Evolutionary conservation across 1,140 invertebrate species (phyloP).

Genomic region (Pogonomyrmex barbatus): DNA sequence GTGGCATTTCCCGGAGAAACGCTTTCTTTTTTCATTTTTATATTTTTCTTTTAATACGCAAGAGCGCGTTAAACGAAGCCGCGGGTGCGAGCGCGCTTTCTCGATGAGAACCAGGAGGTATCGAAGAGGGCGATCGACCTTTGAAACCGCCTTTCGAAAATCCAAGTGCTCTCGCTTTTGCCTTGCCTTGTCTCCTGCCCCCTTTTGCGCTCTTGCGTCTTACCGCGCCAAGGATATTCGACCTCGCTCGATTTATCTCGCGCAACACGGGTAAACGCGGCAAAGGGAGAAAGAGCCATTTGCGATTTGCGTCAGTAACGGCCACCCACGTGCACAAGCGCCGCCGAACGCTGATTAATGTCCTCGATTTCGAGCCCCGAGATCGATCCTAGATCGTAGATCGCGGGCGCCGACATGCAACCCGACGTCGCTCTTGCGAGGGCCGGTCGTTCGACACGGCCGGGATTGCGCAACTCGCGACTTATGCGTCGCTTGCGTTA

Average conservation of each 20-base stretch:
- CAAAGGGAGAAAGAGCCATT: slow-evolving; percentile 62
- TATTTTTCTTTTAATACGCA: background rate
- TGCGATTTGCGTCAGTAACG: slow-evolving; percentile 75
- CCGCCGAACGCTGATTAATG: slow-evolving; percentile 75
- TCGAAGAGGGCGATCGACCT: slow-evolving; percentile 70
- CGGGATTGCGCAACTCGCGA: slow-evolving; percentile 64
- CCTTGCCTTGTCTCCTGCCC: slow-evolving; percentile 3
- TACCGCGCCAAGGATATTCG: slow-evolving; percentile 50
- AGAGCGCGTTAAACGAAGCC: background rate
- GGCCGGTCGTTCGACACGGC: slow-evolving; percentile 60
- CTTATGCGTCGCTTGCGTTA: slow-evolving; percentile 45
- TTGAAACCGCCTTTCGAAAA: slow-evolving; percentile 74
- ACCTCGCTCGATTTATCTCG: slow-evolving; percentile 73
- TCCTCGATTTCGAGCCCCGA: slow-evolving; percentile 70
- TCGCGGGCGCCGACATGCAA: slow-evolving; percentile 68
- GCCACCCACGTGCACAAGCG: slow-evolving; percentile 71
- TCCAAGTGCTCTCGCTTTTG: slow-evolving; percentile 57
- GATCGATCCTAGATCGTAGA: slow-evolving; percentile 73
- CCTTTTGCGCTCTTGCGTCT: slow-evolving; percentile 1
- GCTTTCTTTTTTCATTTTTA: background rate
- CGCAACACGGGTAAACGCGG: slow-evolving; percentile 42
- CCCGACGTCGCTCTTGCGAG: slow-evolving; percentile 63
- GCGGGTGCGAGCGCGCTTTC: slow-evolving; percentile 59
- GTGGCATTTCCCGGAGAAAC: slow-evolving; percentile 49
- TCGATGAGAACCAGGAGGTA: slow-evolving; percentile 57